Evolutionary conservation across 2,888 invertebrate species (phyloP), one percentile per base, ranked within the genome.

Genomic region (Apamea epomidion): DNA sequence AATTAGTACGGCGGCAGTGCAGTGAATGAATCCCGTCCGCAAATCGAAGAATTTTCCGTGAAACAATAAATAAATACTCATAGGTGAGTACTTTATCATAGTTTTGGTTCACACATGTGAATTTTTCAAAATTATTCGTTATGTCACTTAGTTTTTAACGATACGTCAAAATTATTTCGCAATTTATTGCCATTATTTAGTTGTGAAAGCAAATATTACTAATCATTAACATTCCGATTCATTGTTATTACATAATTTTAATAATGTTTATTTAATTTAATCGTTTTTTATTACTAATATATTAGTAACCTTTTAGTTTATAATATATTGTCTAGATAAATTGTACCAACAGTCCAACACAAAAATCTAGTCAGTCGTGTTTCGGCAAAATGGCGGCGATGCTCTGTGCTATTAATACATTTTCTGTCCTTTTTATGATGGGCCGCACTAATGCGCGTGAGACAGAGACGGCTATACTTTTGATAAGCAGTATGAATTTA

Each of bases 11-110:
- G 93, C 93, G 90, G 92, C 94, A 94, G 96, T 95, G 96, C 95
- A 96, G 96, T 95, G 96, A 96, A 97, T 95, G 97, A 96, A 96
- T 96, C 96, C 95, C 96, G 97, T 95, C 94, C 94, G 95, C 94
- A 95, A 96, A 96, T 95, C 94, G 94, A 93, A 93, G 94, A 95
- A 95, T 96, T 96, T 96, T 94, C 95, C 94, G 93, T 94, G 94
- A 94, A 93, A 94, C 92, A 93, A 89, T 91, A 92, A 92, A 92
- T 92, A 94, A 94, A 93, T 92, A 91, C 88, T 90, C 81, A 76
- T 89, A 92, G 96, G 97, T 96, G 92, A 96, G 97, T 92, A 88
- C 81, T 71, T 76, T 82, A 74, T 74, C 81, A 81, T 88, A 89
- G 87, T 85, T 86, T 78, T 82, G 42, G 45, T 51, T 74, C 75